phyloP scores from a whole-genome alignment of 2,888 invertebrate species.

The Meiosimyza platycephala region DNA sequence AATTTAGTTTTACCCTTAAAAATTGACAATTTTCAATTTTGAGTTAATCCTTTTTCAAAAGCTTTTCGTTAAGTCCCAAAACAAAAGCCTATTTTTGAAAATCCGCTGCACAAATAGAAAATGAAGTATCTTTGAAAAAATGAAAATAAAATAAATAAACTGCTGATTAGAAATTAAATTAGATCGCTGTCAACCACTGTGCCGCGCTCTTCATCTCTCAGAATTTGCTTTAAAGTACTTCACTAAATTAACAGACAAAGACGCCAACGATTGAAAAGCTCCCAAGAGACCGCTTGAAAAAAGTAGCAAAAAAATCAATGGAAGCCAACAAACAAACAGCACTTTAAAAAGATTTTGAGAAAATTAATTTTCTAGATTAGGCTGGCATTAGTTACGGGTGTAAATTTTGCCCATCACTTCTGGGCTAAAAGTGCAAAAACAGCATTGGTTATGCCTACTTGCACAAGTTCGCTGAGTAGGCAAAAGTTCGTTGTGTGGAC shows the following conservation, averaged over 20 bases:
- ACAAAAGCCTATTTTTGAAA: slow-evolving; percentile 17
- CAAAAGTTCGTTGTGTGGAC: neutral
- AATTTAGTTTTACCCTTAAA: slow-evolving; percentile 15
- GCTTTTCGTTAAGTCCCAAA: neutral
- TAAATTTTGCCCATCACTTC: neutral
- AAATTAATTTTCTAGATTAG: slow-evolving; percentile 52
- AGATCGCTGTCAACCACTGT: neutral
- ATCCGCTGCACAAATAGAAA: neutral
- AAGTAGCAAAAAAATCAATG: neutral
- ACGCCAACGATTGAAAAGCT: neutral
- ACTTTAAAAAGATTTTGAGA: slow-evolving; percentile 42
- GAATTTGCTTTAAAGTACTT: neutral
- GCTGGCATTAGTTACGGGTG: slow-evolving; percentile 41
- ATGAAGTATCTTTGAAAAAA: neutral
- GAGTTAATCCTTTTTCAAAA: slow-evolving; percentile 32
- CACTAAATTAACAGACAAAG: slow-evolving; percentile 27
- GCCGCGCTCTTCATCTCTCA: neutral
- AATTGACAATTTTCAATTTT: neutral
- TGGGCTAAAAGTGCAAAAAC: neutral
- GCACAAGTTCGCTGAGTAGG: neutral
- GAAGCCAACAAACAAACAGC: slow-evolving; percentile 1
- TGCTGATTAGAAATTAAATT: slow-evolving; percentile 36
- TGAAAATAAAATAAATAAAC: slow-evolving; percentile 9
- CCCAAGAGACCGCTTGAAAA: slow-evolving; percentile 19
- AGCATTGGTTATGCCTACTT: slow-evolving; percentile 25